phyloP scores from a whole-genome alignment of 2,888 invertebrate species.

The Keiferia lycopersicella region DNA sequence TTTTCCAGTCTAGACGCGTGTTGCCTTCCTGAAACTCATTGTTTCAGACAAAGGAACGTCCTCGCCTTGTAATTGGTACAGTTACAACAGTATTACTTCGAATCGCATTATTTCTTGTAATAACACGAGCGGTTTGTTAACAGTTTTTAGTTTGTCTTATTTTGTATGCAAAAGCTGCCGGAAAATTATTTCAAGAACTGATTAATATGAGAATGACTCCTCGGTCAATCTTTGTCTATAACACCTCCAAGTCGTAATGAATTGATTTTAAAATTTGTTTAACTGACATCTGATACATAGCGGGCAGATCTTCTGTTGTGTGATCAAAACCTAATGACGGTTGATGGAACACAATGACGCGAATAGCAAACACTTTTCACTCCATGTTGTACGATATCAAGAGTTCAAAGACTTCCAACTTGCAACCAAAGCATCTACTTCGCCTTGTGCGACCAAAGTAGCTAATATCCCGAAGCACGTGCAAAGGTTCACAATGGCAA shows the following conservation, averaged over 20 bases:
- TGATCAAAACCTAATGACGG: no score
- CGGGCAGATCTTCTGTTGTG: no score
- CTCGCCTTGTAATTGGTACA: constrained; percentile 42
- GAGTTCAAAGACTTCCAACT: not conserved
- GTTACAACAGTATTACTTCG: constrained; percentile 21
- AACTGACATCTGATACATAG: no score
- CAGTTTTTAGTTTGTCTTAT: no score
- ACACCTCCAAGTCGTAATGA: no score
- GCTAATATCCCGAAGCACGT: not conserved
- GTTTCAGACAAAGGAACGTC: constrained; percentile 53
- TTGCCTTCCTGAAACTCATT: constrained; percentile 47
- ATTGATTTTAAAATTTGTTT: no score
- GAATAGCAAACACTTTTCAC: no score
- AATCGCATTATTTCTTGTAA: constrained; percentile 14
- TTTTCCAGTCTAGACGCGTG: constrained; percentile 23
- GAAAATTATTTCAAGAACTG: not conserved
- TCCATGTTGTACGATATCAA: not conserved
- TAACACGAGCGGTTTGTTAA: not conserved
- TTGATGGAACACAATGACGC: no score
- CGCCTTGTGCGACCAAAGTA: not conserved
- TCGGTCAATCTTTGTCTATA: no score
- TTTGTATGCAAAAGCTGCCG: not conserved
- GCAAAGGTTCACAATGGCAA: constrained; percentile 5
- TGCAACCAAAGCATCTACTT: not conserved
- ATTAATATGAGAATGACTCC: no score